Evolutionary conservation across 2,113 vertebrate species (phyloP), one percentile per base, ranked within the genome.

Genomic region (Melozone crissalis): DNA sequence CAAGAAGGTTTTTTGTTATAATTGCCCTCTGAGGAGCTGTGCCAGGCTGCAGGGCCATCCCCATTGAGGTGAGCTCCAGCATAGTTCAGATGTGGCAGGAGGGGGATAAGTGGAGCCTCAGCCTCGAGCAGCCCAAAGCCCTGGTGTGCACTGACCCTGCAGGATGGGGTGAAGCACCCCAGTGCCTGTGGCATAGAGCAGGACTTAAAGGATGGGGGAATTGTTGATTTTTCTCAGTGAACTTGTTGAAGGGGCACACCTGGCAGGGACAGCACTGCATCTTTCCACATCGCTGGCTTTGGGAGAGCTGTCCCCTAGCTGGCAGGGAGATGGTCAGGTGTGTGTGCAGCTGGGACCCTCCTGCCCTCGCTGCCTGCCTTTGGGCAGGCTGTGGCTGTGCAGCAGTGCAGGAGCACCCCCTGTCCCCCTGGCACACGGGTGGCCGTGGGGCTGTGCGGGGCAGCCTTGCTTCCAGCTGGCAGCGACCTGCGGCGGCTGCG

Each of bases 391-490:
- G 44, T 52, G 26, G 71, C 82, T 16, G 47, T 21, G 30, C 10
- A 7, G 39, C 3, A 10, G 63, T 2, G 9, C 28, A 9, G 77
- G 41, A 43, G 41, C 41, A 16, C 7, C 1, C 0, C 0, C 1
- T 84, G 18, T n/a, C 20, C 57, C 51, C 35, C 13, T 15, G 49
- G 43, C 0, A 0, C 3, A 0, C 43, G 0, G 2, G 30, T 11
- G 76, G 52, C 73, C 0, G 0, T 28, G 68, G 94, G 83, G 84
- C 54, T 52, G 68, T 24, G 55, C 26, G 54, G 62, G 87, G 65
- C 63, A 83, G 80, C 57, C 15, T 47, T 7, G 28, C 30, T 63
- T 69, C 20, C 82, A 80, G 74, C 62, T 13, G 11, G 79, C 91
- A 68, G 57, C 4, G 43, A 71, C 35, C 95, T 15, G 84, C 67